Percentiles rank a stretch among this genome's conserved stretches.
These are phyloP conservation scores for Sparidentex hasta DNA, from an alignment of 2,797 vertebrate genomes.

Conservation along the genomic window DNA sequence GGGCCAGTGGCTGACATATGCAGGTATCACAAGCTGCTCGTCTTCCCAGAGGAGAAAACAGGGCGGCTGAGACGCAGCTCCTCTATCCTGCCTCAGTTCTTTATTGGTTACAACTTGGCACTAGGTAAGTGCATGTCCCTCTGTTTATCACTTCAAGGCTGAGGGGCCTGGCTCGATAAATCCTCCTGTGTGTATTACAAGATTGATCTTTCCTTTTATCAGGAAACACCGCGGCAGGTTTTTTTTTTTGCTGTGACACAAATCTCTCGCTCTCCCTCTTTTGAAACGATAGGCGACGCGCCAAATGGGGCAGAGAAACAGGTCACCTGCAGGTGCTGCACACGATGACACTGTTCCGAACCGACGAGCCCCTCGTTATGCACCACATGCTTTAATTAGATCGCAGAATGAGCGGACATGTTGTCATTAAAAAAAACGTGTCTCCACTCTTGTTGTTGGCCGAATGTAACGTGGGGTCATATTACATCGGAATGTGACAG, in stretches of 20 bases:
- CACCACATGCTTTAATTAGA: constrained; percentile 44
- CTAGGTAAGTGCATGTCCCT: constrained; percentile 24
- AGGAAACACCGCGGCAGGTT: constrained; percentile 34
- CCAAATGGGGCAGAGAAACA: constrained; percentile 63
- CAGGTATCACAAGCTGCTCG: constrained; percentile 48
- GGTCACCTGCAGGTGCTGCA: constrained; percentile 57
- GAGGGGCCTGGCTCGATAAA: constrained; percentile 42
- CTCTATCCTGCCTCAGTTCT: constrained; percentile 17
- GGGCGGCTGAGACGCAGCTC: constrained; percentile 22
- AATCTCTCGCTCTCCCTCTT: constrained; percentile 41
- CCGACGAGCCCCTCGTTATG: constrained; percentile 7
- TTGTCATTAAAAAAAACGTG: constrained; percentile 34
- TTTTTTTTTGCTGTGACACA: constrained; percentile 28
- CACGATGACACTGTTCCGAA: constrained; percentile 40
- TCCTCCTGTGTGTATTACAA: constrained; percentile 23
- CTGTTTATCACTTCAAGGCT: constrained; percentile 58
- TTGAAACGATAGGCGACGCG: constrained; percentile 6
- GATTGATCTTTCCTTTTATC: constrained; percentile 48
- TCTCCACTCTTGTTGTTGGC: constrained; percentile 27
- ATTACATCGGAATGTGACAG: constrained; percentile 34
- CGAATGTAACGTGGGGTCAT: constrained; percentile 16
- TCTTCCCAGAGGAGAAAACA: constrained; percentile 40
- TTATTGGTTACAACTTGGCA: constrained; percentile 44
- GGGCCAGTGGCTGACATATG: constrained; percentile 25
- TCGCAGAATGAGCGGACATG: constrained; percentile 22